Base-by-base conservation (phyloP, 2,113 vertebrate species). In the Tinamus guttatus region DNA sequence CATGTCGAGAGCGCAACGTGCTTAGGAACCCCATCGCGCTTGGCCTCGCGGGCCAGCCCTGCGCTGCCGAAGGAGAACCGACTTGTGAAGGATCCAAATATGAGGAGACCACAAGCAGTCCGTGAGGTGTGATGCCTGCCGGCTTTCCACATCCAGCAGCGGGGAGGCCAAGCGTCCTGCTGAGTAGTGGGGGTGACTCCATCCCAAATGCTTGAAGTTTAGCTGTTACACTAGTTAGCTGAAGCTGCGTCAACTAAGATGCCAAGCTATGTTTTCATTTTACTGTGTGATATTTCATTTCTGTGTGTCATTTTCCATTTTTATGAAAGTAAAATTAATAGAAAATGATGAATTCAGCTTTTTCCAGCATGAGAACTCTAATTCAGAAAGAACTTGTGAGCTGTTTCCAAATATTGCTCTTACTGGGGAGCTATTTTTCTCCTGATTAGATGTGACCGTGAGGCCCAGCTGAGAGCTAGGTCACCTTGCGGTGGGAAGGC, bases 91-190 rank as follows among this genome's bases (percentile, higher is more conserved):
- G 85, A 92, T 90, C 81, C 85, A 74, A 87, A 81, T 34, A 87
- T 74, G 49, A 93, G 96, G 64, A 90, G 58, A 59, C 89, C 93
- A 73, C 65, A 76, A 84, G 87, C 78, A 74, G 77, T 67, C 17
- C 41, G 16, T 94, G 94, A 92, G 63, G 95, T 94, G 92, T 85
- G 92, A 84, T 54, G 67, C 81, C 82, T 95, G 65, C 84, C 95
- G 88, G 38, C 89, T 95, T 93, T 92, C 92, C 89, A 6, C 89
- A 90, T 65, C 88, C 76, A 90, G 81, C 90, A 79, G 88, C 93
- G 81, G 92, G 92, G 87, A 94, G 95, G 91, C 78, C 90, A 96
- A 90, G 95, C 69, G 83, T 90, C 83, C 83, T 76, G 74, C 40
- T 87, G 90, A 95, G 90, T 79, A 86, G 80, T 93, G 92, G 88